phyloP scores from a whole-genome alignment of 2,888 invertebrate species.

The Gasteruption jaculator region DNA sequence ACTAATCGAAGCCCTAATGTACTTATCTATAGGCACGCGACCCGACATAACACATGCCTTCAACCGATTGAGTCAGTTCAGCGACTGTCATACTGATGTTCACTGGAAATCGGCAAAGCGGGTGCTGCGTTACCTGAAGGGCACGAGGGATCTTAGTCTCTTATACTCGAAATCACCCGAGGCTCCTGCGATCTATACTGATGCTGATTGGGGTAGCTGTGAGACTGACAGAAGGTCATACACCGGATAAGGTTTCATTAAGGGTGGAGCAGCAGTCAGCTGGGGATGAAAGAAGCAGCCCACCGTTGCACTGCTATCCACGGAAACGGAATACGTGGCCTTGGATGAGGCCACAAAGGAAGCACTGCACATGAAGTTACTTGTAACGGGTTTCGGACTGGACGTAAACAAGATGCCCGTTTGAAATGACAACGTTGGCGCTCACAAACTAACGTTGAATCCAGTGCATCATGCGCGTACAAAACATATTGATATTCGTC shows the following conservation, averaged over 20 bases:
- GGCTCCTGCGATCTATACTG: background rate
- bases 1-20: too few species aligned
- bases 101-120: too few species aligned
- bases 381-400: background rate
- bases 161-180: background rate
- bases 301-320: constrained; percentile 7
- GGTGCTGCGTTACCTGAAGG: too few species aligned
- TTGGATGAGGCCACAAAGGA: constrained; percentile 6
- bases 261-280: constrained; percentile 5
- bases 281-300: constrained; percentile 7
- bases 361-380: background rate
- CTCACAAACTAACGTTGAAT: constrained; percentile 1
- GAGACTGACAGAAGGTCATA: constrained; percentile 5
- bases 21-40: too few species aligned
- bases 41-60: too few species aligned
- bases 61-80: too few species aligned
- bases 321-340: constrained; percentile 7
- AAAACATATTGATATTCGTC: constrained; percentile 1
- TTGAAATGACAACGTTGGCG: constrained; percentile 1
- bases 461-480: background rate
- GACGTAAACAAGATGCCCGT: background rate
- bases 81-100: too few species aligned
- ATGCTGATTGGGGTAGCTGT: constrained; percentile 5
- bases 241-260: constrained; percentile 5
- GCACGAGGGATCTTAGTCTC: too few species aligned